Evolutionary conservation across 2,797 vertebrate genomes (phyloP), one percentile per base, ranked within the genome.

Genomic region (Remorina albescens): DNA sequence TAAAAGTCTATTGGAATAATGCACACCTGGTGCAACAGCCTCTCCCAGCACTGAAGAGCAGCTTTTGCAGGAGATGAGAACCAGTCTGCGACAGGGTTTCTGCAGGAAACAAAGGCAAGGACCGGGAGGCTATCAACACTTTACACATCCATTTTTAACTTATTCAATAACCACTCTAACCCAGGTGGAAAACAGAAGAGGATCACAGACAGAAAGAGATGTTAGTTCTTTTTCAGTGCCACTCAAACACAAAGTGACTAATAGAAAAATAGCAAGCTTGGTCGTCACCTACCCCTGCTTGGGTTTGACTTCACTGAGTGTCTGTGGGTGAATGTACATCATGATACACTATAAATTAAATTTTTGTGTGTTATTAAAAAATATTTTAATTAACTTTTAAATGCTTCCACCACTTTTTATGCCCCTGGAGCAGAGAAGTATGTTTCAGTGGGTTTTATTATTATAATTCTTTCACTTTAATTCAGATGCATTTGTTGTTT

Each of bases 41-140:
- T 98, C 96, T 91, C 97, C 98, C 75, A 99, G 93, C 67, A 87
- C 88, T 18, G 87, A 90, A 42, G 93, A 96, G 84, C 98, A 99
- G 89, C 95, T 96, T 63, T 93, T 94, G 92, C 98, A 99, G 90
- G 95, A 94, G 88, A 97, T 66, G 80, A 86, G 85, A 87, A 86
- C 71, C 84, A 92, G 91, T 91, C 95, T 94, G 77, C 81, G 85
- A 80, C 91, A 96, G 68, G 93, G 74, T 87, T 95, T 96, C 97
- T 98, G 92, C 64, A 30, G 23, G 91, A 32, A 81, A 71, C 37
- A 92, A 51, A 76, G 10, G 78, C 82, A 90, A 57, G 93, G 89
- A 92, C 4, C 39, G 86, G 18, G 71, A 47, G 41, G 36, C 4
- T 55, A 42, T 84, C 54, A 80, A n/a, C 32, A 66, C 16, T n/a